These are phyloP conservation scores for Pegoplata infirma DNA, from an alignment of 2,888 invertebrate genomes.

Conservation along the genomic window DNA sequence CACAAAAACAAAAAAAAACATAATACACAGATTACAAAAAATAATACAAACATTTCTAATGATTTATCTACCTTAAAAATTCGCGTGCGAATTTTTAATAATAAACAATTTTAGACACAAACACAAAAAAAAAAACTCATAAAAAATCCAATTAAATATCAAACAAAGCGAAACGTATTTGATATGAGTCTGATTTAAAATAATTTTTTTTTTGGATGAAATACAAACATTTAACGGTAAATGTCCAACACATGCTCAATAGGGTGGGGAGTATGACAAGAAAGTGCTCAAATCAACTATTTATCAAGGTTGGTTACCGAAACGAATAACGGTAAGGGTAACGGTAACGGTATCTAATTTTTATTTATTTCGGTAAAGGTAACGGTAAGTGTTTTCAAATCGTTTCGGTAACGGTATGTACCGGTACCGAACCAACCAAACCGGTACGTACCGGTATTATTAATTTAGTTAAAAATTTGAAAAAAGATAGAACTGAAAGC, in stretches of 20 bases:
- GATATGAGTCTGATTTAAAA: too few species aligned
- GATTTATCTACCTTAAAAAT: constrained; percentile 36
- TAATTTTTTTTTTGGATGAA: neutral
- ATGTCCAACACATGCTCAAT: neutral
- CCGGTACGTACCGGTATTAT: too few species aligned
- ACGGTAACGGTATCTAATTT: too few species aligned
- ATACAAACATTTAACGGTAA: neutral
- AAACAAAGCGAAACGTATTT: neutral
- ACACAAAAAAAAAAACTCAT: neutral
- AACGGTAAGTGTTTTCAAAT: too few species aligned
- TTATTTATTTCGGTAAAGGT: too few species aligned
- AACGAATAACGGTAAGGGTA: too few species aligned
- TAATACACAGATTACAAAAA: neutral
- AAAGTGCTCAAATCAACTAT: neutral
- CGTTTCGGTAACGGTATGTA: too few species aligned
- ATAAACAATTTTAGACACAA: neutral
- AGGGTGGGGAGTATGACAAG: neutral
- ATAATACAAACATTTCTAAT: constrained; percentile 23
- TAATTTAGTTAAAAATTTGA: too few species aligned
- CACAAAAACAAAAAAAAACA: neutral
- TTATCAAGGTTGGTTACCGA: too few species aligned
- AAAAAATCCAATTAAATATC: constrained; percentile 11
- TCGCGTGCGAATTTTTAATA: constrained; percentile 46
- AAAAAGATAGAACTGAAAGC: too few species aligned
- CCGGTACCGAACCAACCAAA: too few species aligned